Evolutionary conservation across 2,113 vertebrate species (phyloP), one percentile per base, ranked within the genome.

Genomic region (Alethe castanea): DNA sequence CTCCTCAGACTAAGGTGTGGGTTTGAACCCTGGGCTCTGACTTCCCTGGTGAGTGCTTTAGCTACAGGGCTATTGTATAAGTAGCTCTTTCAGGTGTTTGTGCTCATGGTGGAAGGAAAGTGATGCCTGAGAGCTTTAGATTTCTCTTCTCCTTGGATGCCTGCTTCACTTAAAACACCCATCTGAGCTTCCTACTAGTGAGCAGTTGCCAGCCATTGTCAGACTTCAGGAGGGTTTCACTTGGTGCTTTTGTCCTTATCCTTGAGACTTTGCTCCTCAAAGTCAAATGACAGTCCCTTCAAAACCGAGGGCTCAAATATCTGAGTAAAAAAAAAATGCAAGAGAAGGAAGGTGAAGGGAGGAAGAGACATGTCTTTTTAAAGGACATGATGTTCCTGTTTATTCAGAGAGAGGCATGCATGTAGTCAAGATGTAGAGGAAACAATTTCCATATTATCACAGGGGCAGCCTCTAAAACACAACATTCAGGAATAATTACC

Each of bases 401-500:
- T 84, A 48, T 81, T 88, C 24, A 81, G 72, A 48, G 54, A 87
- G 52, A 79, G 53, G 26, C 54, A 77, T 24, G 16, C 36, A 7
- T 65, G 57, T 54, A 64, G 48, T 82, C 60, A 78, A 66, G 59
- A 57, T 64, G 40, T 61, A 65, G 88, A 94, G 76, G 77, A 74
- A 61, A 69, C 1, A 5, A 59, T 62, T 56, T 76, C 80, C 25
- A 22, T 91, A 70, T 78, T 86, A 87, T 47, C 76, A 33, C 52
- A 86, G 76, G 86, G 61, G 47, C 4, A 15, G 54, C 76, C 76
- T 95, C 86, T 89, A 59, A 94, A 95, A 45, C 23, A 69, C 56
- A 78, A 26, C 13, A 8, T 74, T 94, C 77, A 94, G 42, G 28
- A 96, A 87, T 81, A 89, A 96, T 96, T 93, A 87, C 35, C 3